Conservation (phyloP, 1,140 invertebrate genomes). For the Dendroctonus valens region DNA sequence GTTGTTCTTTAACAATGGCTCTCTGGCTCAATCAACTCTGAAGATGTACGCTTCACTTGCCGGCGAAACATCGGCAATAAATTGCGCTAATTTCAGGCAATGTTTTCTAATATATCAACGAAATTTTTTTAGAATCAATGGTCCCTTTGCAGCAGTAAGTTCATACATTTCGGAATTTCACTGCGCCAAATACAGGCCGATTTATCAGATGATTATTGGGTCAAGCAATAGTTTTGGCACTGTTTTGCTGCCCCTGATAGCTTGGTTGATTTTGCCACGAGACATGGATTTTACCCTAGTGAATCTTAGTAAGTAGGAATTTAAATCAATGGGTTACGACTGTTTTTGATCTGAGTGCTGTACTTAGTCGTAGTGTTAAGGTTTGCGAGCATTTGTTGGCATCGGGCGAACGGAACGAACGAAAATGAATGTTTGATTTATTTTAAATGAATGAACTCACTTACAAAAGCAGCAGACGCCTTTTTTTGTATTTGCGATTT, state of each 20-base stretch:
- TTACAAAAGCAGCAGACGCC: too few relatives aligned
- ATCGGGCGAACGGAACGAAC: too few relatives aligned
- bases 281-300: constrained; percentile 29
- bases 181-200: constrained; percentile 59
- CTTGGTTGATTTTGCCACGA: constrained; percentile 37
- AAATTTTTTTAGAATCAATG: constrained; percentile 60
- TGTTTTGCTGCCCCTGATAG: constrained; percentile 36
- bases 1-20: too few relatives aligned
- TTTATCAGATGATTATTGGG: constrained; percentile 62
- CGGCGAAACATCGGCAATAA: too few relatives aligned
- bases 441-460: too few relatives aligned
- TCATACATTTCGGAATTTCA: constrained; percentile 70
- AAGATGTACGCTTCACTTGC: too few relatives aligned
- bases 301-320: constrained; percentile 28
- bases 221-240: constrained; percentile 56
- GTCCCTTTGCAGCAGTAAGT: constrained; percentile 67
- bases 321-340: not conserved
- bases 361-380: too few relatives aligned
- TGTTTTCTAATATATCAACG: not conserved
- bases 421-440: too few relatives aligned
- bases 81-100: not conserved
- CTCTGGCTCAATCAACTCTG: too few relatives aligned
- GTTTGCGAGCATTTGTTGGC: too few relatives aligned
- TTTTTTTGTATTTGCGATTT: too few relatives aligned
- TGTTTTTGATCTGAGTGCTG: too few relatives aligned